These are phyloP conservation scores for Colaptes auratus DNA, from an alignment of 2,113 vertebrate species.

Conservation along the genomic window DNA sequence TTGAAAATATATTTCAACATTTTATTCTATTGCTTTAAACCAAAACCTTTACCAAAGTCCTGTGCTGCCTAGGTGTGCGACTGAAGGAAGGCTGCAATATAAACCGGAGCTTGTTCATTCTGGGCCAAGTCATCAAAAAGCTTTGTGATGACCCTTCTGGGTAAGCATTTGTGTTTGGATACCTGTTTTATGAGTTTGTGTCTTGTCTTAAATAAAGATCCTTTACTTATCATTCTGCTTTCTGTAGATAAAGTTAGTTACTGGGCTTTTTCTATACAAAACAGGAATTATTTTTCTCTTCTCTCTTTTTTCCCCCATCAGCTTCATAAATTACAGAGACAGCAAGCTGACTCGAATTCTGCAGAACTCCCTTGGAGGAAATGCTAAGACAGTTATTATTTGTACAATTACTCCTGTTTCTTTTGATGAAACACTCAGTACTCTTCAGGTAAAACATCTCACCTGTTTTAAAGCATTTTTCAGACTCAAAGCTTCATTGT, in stretches of 20 bases:
- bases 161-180: slow-evolving; percentile 72
- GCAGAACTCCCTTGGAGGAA: slow-evolving; percentile 95
- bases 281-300: not conserved
- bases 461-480: not conserved
- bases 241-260: not conserved
- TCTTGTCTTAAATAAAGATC: too few species aligned
- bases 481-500: not conserved
- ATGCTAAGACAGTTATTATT: slow-evolving; percentile 95
- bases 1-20: not conserved
- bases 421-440: slow-evolving; percentile 91
- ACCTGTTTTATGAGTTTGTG: not conserved
- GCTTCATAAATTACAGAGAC: slow-evolving; percentile 95
- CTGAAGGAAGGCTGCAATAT: slow-evolving; percentile 98
- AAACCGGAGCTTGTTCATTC: slow-evolving; percentile 92
- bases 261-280: not conserved
- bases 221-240: not conserved
- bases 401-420: slow-evolving; percentile 89
- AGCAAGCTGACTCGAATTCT: slow-evolving; percentile 97
- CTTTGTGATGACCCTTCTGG: slow-evolving; percentile 90
- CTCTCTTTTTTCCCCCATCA: not conserved
- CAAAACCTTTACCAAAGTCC: not conserved
- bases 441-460: slow-evolving; percentile 86
- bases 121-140: slow-evolving; percentile 96
- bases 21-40: not conserved
- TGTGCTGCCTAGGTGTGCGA: slow-evolving; percentile 80